Base-by-base conservation (phyloP, 2,888 invertebrate species). In the Drosophila lutescens region DNA sequence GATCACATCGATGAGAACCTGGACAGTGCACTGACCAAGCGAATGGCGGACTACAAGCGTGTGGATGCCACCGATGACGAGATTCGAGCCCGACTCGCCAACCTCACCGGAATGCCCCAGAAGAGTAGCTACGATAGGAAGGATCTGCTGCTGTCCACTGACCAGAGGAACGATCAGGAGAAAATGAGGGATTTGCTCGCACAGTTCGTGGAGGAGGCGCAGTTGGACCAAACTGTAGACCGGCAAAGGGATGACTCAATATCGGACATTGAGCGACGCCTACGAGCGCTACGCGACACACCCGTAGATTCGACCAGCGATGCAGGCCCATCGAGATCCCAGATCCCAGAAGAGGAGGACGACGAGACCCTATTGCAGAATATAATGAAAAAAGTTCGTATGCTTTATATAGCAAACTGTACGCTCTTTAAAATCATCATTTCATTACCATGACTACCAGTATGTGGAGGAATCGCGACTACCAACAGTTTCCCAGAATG, bases 111-210 rank as follows among this genome's bases (percentile, higher is more conserved):
- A 62, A 95, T 95, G 76, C 93, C 91, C 23, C 86, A 90, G 46
- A 86, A 89, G 13, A 91, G 91, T 54, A 90, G 90, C 56, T 90
- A 92, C 58, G 89, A 89, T 15, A 90, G 90, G 61, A 89, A 90
- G 68, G 89, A 91, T 63, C 72, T 92, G 40, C 73, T 93, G 41
- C 90, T 93, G 53, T 87, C 92, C 40, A 93, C 93, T 15, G 95
- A 96, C 80, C 93, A 93, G 46, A 93, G 95, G 90, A 94, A 94
- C 13, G 95, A 95, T 81, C 94, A 95, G 87, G 94, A 96, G 80
- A 95, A 96, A 92, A 94, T 94, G 23, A 94, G 96, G 86, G 95
- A 95, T 82, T 92, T 97, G n/a, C 89, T 97, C 65, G 93, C 93
- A 57, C 95, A 92, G 63, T 92, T 92, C 66, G 75, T 91, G 32